Conservation (phyloP, 2,797 vertebrate species). For the Ptychadena robeensis region DNA sequence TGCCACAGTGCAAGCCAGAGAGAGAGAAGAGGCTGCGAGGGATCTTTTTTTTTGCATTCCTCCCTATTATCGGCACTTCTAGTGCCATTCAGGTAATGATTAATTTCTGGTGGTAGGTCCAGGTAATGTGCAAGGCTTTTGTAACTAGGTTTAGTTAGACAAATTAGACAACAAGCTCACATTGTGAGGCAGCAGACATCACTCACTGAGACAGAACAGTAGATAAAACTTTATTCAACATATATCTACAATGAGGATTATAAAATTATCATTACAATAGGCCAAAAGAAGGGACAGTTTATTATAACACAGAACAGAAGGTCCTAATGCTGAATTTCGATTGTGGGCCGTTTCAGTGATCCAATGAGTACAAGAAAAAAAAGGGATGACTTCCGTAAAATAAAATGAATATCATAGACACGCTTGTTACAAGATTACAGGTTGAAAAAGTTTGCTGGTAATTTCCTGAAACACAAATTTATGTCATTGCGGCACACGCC, state of each 20-base stretch:
- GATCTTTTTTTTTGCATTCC: no score
- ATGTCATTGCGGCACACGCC: background rate
- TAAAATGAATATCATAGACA: constrained; percentile 1
- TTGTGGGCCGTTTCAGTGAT: constrained; percentile 9
- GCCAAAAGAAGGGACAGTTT: constrained; percentile 16
- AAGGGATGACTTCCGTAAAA: background rate
- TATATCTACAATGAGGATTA: constrained; percentile 38
- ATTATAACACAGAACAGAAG: constrained; percentile 34
- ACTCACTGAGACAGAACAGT: constrained; percentile 5
- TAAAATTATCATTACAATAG: constrained; percentile 25
- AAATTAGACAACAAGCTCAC: background rate
- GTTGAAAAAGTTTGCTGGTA: constrained; percentile 4
- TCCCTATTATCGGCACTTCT: no score
- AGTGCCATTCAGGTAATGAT: no score
- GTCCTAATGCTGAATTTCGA: constrained; percentile 15
- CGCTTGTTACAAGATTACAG: background rate
- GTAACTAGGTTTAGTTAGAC: no score
- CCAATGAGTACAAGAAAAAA: constrained; percentile 19
- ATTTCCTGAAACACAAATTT: background rate
- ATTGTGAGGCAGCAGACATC: constrained; percentile 2
- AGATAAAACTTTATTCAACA: constrained; percentile 32
- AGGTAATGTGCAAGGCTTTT: no score
- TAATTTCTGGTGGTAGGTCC: no score
- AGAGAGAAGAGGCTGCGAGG: no score
- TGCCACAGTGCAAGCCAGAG: no score